Evolutionary conservation across 1,140 invertebrate species (phyloP).

Genomic region (Musca vetustissima): DNA sequence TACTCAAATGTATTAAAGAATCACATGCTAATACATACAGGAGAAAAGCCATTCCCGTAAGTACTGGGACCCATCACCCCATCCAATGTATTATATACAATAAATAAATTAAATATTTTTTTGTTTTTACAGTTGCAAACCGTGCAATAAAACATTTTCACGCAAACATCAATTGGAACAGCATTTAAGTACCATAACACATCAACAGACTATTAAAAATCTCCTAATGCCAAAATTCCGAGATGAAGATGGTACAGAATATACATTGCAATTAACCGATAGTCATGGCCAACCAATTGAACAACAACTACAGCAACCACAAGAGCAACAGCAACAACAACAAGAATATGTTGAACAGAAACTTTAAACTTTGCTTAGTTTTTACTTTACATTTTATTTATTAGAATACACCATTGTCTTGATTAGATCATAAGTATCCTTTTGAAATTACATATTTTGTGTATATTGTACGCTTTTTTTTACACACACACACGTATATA

Average conservation of each 20-base stretch:
- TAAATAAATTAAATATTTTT: too few species aligned
- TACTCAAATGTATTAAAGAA: conserved; percentile 65
- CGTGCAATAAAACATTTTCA: conserved; percentile 54
- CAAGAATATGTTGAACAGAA: too few species aligned
- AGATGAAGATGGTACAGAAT: conserved; percentile 3
- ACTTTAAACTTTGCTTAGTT: too few species aligned
- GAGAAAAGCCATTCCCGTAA: conserved; percentile 52
- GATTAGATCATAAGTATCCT: too few species aligned
- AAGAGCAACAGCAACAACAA: too few species aligned
- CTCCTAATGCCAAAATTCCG: background rate
- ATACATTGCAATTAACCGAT: conserved; percentile 9
- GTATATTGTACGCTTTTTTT: too few species aligned
- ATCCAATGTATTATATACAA: background rate
- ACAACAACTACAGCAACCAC: too few species aligned
- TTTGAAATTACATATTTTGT: too few species aligned
- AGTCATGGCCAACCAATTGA: background rate
- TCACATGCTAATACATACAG: conserved; percentile 59
- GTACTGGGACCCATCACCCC: conserved; percentile 24
- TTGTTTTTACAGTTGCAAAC: conserved; percentile 38
- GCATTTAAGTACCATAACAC: conserved; percentile 50
- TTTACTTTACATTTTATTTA: too few species aligned
- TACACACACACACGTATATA: too few species aligned
- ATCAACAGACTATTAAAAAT: conserved; percentile 46
- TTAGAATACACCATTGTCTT: too few species aligned
- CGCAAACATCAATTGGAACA: conserved; percentile 52